Conservation (phyloP, 2,888 invertebrate species). For the Pachymerium ferrugineum region DNA sequence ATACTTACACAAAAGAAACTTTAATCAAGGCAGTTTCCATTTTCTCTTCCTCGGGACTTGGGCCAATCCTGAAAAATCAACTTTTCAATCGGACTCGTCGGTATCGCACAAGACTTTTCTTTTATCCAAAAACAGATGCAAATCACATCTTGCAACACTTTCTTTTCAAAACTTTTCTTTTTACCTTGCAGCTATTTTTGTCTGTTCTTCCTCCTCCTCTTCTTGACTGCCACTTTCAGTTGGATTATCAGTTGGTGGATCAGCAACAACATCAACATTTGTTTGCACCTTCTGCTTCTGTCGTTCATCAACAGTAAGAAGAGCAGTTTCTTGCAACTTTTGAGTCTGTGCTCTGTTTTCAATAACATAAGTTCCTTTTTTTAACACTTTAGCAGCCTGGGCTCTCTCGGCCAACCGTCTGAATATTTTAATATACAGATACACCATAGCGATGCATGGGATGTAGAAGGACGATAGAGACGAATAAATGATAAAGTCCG, state of each 20-base stretch:
- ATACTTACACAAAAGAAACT: too few relatives aligned
- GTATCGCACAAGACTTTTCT: neutral
- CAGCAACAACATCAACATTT: constrained; percentile 31
- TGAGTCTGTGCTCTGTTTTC: constrained; percentile 69
- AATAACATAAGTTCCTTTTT: constrained; percentile 60
- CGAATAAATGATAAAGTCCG: constrained; percentile 96
- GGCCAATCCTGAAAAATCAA: too few relatives aligned
- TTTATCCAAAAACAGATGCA: neutral
- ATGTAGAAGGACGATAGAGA: constrained; percentile 98
- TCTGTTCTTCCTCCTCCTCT: constrained; percentile 38
- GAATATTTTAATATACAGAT: constrained; percentile 95
- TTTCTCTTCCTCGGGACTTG: too few relatives aligned
- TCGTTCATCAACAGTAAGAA: neutral
- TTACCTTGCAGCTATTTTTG: constrained; percentile 25
- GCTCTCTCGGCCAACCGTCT: too few relatives aligned
- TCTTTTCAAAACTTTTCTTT: neutral
- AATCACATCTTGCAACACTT: too few relatives aligned
- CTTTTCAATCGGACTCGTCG: too few relatives aligned
- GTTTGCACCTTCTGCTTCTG: constrained; percentile 18
- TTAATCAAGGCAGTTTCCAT: too few relatives aligned
- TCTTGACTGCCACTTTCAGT: constrained; percentile 79
- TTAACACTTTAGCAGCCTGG: constrained; percentile 52
- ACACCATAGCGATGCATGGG: constrained; percentile 97
- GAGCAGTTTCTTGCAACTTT: constrained; percentile 64
- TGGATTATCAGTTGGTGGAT: constrained; percentile 20